These are phyloP conservation scores for Pogonocherus hispidulus DNA, from an alignment of 2,888 invertebrate genomes.

Conservation along the genomic window DNA sequence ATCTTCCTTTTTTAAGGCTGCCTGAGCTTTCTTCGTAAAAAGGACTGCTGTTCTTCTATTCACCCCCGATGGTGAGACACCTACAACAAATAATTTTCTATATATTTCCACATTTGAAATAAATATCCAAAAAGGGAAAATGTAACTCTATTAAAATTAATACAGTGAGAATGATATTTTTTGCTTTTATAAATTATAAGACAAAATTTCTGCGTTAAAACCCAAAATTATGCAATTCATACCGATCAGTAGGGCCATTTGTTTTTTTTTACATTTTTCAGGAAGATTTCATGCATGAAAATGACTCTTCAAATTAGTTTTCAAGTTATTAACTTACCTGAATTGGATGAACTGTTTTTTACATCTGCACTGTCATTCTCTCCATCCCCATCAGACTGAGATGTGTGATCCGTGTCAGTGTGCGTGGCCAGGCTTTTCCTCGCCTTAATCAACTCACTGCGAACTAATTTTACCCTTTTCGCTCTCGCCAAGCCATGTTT, in stretches of 20 bases:
- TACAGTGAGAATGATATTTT: no score
- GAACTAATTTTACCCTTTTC: conserved; percentile 73
- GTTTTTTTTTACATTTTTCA: no score
- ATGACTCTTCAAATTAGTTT: no score
- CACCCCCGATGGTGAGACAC: conserved; percentile 74
- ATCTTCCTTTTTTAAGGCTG: conserved; percentile 67
- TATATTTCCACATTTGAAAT: no score
- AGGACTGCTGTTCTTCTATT: conserved; percentile 83
- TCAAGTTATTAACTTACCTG: conserved; percentile 39
- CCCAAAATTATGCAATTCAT: no score
- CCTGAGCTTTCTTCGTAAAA: conserved; percentile 81
- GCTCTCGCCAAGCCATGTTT: conserved; percentile 73
- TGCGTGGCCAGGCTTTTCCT: conserved; percentile 63
- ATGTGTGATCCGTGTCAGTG: conserved; percentile 53
- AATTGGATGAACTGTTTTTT: conserved; percentile 47
- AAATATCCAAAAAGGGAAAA: no score
- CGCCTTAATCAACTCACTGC: conserved; percentile 73
- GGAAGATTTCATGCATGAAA: no score
- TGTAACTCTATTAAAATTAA: no score
- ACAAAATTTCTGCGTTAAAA: no score
- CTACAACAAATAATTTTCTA: conserved; percentile 39
- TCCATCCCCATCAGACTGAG: conserved; percentile 64
- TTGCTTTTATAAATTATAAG: no score
- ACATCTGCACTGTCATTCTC: conserved; percentile 41
- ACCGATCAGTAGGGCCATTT: no score